Evolutionary conservation across 2,113 vertebrate species (phyloP).

Genomic region (Chascanopsetta lugubris): DNA sequence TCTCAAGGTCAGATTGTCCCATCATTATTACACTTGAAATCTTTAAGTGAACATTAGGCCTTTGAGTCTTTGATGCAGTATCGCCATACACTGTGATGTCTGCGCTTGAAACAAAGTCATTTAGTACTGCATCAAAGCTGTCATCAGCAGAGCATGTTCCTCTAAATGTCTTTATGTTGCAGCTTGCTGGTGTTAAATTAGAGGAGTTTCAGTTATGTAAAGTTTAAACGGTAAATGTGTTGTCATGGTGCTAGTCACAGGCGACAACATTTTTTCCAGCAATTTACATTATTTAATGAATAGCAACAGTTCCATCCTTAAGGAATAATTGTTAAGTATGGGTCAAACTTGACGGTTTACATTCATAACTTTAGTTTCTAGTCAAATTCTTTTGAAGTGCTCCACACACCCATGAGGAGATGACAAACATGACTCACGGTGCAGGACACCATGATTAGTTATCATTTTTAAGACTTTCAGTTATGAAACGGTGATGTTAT

Average conservation of each 20-base stretch:
- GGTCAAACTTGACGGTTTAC: too few species aligned
- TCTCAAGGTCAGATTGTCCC: slow-evolving; percentile 86
- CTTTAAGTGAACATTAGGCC: background rate
- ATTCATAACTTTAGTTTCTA: too few species aligned
- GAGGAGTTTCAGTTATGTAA: background rate
- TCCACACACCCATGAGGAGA: too few species aligned
- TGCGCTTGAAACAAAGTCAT: background rate
- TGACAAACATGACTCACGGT: too few species aligned
- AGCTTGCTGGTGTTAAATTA: background rate
- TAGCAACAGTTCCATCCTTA: too few species aligned
- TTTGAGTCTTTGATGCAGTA: background rate
- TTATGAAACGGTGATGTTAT: too few species aligned
- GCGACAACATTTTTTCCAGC: background rate
- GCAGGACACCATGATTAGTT: too few species aligned
- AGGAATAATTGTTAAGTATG: too few species aligned
- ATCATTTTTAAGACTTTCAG: too few species aligned
- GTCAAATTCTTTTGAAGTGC: too few species aligned
- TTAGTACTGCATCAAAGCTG: background rate
- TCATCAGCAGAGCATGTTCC: background rate
- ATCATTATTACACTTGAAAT: background rate
- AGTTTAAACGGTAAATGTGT: background rate
- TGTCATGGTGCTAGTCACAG: background rate
- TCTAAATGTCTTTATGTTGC: background rate
- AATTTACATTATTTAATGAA: too few species aligned
- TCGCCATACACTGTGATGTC: background rate